Evolutionary conservation across 2,888 invertebrate species (phyloP), one percentile per base, ranked within the genome.

Genomic region (Noctua janthe): DNA sequence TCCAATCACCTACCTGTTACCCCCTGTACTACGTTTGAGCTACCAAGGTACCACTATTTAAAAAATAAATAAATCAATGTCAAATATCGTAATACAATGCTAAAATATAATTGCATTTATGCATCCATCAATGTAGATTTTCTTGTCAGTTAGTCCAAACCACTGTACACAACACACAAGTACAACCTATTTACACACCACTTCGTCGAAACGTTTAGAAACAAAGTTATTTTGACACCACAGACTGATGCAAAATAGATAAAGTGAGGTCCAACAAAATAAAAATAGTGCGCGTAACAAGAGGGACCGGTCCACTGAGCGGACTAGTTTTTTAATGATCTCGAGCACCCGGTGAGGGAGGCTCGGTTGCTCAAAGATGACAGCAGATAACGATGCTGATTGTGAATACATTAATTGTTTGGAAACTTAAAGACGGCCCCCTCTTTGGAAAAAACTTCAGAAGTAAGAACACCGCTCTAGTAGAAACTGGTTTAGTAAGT

Each of bases 251-350:
- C 81, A 83, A 77, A 80, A 83, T 73, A 84, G 84, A 88, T 83
- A 82, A 82, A 69, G 54, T 71, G 74, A 1, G 78, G 77, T 78
- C 80, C 84, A 78, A 88, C 66, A 85, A 85, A 85, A 78, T 71
- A 78, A 85, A 39, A 86, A 82, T 80, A 74, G 51, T 77, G 69
- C 82, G 83, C 83, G 81, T 89, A 84, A 84, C 83, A 59, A 77
- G 74, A 81, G 74, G 64, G 82, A 89, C 88, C 85, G 85, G 84
- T 88, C 80, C 74, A 79, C 59, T 15, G 76, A 82, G 75, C 90
- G 92, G 92, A 95, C 95, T 94, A 94, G 95, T 96, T 95, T 92
- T 94, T 94, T 95, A 95, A 95, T 94, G 94, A 94, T 92, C 91
- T 89, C 87, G 87, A 80, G 91, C 90, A 91, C 89, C 87, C 90